Conservation (phyloP, 1,140 invertebrate genomes). For the Pectinophora gossypiella region DNA sequence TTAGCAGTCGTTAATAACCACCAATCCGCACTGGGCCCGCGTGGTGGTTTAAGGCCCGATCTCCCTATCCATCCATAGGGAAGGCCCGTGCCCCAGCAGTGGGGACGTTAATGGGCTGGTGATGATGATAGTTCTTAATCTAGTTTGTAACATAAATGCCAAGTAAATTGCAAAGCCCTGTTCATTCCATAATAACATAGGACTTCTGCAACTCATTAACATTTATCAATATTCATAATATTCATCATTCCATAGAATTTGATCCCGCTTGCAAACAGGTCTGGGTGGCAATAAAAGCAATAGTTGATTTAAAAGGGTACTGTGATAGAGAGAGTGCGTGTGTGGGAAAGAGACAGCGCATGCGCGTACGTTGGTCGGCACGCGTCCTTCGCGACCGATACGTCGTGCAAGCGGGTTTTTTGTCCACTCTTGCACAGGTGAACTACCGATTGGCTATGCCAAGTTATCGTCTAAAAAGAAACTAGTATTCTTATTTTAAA, state of each 20-base stretch:
- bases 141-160: too few relatives aligned
- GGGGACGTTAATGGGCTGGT: too few relatives aligned
- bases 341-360: conserved; percentile 23
- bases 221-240: conserved; percentile 37
- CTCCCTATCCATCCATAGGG: too few relatives aligned
- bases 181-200: not conserved
- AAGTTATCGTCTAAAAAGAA: too few relatives aligned
- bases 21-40: too few relatives aligned
- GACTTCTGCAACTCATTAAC: conserved; percentile 5
- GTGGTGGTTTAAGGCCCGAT: too few relatives aligned
- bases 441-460: conserved; percentile 30
- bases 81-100: too few relatives aligned
- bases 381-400: conserved; percentile 57
- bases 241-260: conserved; percentile 31
- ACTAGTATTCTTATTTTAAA: too few relatives aligned
- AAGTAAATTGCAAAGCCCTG: not conserved
- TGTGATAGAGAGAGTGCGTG: conserved; percentile 18
- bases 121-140: too few relatives aligned
- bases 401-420: conserved; percentile 40
- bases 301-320: conserved; percentile 36
- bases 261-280: conserved; percentile 35
- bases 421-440: conserved; percentile 30
- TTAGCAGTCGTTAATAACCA: too few relatives aligned
- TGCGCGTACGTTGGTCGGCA: conserved; percentile 52
- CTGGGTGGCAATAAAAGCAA: conserved; percentile 45